Evolutionary conservation across 2,113 vertebrate genomes (phyloP), one percentile per base, ranked within the genome.

Genomic region (Apodemus speciosus): DNA sequence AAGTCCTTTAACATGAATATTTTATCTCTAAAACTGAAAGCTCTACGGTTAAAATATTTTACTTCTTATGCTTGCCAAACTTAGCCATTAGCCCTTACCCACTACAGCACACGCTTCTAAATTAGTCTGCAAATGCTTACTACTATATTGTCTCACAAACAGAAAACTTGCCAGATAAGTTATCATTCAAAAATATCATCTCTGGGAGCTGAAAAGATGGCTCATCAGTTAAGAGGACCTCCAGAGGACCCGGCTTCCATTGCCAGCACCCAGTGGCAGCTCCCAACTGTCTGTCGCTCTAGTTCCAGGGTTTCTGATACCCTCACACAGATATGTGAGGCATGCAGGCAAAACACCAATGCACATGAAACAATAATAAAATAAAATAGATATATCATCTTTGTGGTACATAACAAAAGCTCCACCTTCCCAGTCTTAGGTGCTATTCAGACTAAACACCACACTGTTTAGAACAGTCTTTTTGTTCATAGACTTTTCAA

Each of bases 41-140:
- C 58, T 95, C 72, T 85, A 80, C 38, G 11, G 72, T 76, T 89
- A 94, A 94, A 85, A 85, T 64, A 51, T 87, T 58, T 91, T 18
- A 87, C 43, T 53, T 89, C 32, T 92, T 81, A 80, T 40, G 23
- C 32, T 46, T 62, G 58, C 35, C 30, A 56, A 86, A n/a, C 10
- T 87, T 89, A 79, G n/a, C 27, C 14, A 84, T 14, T 56, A 90
- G 64, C 6, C 30, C 60, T 94, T 1, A 11, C 2, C 7, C 30
- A 46, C 15, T 79, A 11, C 2, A 60, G 89, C 69, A 9, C 18
- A 69, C 18, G 11, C 51, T 35, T 93, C 79, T 58, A 73, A 35
- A 75, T 18, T 25, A 2, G 69, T 84, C 68, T 64, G 72, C 68
- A 87, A 83, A 94, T 51, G 23, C 56, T 88, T 51, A 38, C 9